Evolutionary conservation across 2,888 invertebrate species (phyloP).

Genomic region (Baronia brevicornis): DNA sequence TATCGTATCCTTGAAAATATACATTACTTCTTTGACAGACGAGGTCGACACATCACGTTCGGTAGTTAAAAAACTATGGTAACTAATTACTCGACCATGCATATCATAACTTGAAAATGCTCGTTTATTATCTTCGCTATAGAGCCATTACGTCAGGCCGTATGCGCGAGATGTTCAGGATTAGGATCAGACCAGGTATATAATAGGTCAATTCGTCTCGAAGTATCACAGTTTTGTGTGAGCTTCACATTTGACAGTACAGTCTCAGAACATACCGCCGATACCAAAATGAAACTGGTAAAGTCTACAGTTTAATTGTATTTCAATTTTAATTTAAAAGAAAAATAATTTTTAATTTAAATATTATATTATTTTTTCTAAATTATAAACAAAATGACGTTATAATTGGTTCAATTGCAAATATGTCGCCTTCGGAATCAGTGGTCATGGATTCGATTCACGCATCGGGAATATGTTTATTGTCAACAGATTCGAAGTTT

Average conservation of each 20-base stretch:
- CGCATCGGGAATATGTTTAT: too few species aligned
- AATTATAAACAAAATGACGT: too few species aligned
- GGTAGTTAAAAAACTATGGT: conserved; percentile 32
- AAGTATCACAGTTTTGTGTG: conserved; percentile 31
- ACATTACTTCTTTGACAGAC: conserved; percentile 39
- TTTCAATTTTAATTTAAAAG: conserved; percentile 12
- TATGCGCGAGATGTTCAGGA: conserved; percentile 48
- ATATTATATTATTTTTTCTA: neutral
- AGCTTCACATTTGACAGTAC: conserved; percentile 38
- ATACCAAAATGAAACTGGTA: conserved; percentile 66
- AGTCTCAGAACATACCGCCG: conserved; percentile 15
- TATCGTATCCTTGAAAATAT: conserved; percentile 42
- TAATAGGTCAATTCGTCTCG: conserved; percentile 46
- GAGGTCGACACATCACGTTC: conserved; percentile 47
- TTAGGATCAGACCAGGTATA: conserved; percentile 53
- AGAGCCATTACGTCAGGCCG: conserved; percentile 45
- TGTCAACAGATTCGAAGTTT: too few species aligned
- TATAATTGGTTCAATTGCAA: too few species aligned
- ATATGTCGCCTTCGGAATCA: too few species aligned
- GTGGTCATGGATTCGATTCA: too few species aligned
- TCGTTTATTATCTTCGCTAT: conserved; percentile 35
- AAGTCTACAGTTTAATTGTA: conserved; percentile 22
- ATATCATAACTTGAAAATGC: conserved; percentile 39
- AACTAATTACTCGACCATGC: conserved; percentile 49
- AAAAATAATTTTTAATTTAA: conserved; percentile 7